Base-by-base conservation (phyloP, 2,113 vertebrate species). In the Riparia riparia region DNA sequence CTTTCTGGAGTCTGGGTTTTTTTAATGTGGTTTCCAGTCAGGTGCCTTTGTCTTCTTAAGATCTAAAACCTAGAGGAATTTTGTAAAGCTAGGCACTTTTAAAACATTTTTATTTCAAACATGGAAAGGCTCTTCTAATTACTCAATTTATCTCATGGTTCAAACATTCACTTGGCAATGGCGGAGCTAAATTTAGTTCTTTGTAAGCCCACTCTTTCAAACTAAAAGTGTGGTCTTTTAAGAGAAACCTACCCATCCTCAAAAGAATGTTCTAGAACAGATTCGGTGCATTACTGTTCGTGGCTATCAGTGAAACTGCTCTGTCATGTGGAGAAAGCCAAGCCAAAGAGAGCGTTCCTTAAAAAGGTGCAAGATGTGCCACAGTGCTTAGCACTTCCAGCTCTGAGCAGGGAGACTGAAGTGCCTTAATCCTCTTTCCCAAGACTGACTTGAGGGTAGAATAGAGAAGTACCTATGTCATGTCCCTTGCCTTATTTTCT, bases 61-160 rank as follows among this genome's bases (percentile, higher is more conserved):
- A 45, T 57, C n/a, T 60, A 68, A 96, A 82, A 73, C 28, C 28
- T 65, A 41, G 71, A 73, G 29, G 34, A 81, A 54, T 57, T 83
- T 72, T 29, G 21, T 90, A 66, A 86, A 80, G 25, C 41, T 53
- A n/a, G 58, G 28, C 54, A 57, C 39, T 39, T 49, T 34, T 29
- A 42, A 80, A 83, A 61, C 2, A 24, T 41, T 85, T 90, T 72
- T 57, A 9, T 83, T 93, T 87, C 32, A 74, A 51, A 66, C 14
- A n/a, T 42, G 54, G 21, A 79, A 53, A 39, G 73, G 31, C 20
- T 64, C 34, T 78, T 86, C 32, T 78, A 66, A 49, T 84, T 73
- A 34, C 6, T 82, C 18, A 4, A 3, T 84, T 15, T 71, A 16
- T 58, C 31, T 72, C 22, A n/a, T 37, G 7, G 24, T 79, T 94